phyloP scores from a whole-genome alignment of 2,888 invertebrate species.

The Tipula unca region DNA sequence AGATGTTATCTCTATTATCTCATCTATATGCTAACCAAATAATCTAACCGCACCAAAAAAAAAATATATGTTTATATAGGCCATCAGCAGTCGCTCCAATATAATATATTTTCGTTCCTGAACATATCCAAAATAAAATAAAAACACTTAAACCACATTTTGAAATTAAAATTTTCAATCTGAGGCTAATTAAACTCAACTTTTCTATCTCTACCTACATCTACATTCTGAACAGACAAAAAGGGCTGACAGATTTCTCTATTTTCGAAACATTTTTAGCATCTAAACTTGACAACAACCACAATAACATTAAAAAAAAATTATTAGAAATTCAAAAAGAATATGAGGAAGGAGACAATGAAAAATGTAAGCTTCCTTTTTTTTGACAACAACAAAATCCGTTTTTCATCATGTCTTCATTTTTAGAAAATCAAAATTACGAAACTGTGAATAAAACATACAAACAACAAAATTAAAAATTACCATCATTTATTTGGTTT shows the following conservation, averaged over 20 bases:
- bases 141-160: not conserved
- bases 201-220: not conserved
- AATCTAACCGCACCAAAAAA: too few species aligned
- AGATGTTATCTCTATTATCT: too few species aligned
- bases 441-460: not conserved
- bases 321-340: not conserved
- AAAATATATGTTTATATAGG: too few species aligned
- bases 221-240: too few species aligned
- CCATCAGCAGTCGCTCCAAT: too few species aligned
- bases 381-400: not conserved
- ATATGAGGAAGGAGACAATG: not conserved
- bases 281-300: too few species aligned
- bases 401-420: not conserved
- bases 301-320: not conserved
- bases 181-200: not conserved
- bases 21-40: too few species aligned
- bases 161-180: not conserved
- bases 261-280: too few species aligned
- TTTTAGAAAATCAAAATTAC: not conserved
- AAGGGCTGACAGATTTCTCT: too few species aligned
- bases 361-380: not conserved
- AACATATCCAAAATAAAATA: too few species aligned
- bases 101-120: too few species aligned
- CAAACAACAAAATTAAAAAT: not conserved
- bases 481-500: not conserved